Conservation (phyloP, 2,113 vertebrate species). For the Opisthocomus hoazin region DNA sequence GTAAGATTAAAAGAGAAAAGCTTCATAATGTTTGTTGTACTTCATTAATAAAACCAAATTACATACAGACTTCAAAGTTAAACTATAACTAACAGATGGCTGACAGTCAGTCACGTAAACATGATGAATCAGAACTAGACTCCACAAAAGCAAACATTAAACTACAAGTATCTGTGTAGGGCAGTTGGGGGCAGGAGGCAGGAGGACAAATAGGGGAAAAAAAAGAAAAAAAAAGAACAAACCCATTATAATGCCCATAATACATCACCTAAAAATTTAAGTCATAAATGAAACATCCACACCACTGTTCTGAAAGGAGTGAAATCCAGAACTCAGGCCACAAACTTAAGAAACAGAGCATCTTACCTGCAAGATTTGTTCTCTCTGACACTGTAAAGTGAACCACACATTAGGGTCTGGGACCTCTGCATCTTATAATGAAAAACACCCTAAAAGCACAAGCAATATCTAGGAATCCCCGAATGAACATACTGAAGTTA, state of each 20-base stretch:
- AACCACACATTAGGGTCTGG: neutral
- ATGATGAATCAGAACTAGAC: constrained; percentile 31
- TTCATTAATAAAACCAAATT: constrained; percentile 67
- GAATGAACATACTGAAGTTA: neutral
- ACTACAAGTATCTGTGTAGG: neutral
- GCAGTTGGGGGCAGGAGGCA: neutral
- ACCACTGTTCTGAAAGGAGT: neutral
- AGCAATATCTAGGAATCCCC: neutral
- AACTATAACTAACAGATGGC: constrained; percentile 52
- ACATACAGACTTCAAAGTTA: constrained; percentile 62
- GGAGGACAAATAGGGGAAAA: too few species aligned
- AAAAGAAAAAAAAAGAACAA: neutral
- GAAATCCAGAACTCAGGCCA: neutral
- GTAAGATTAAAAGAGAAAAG: constrained; percentile 75
- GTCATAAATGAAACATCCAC: neutral
- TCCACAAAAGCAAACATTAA: constrained; percentile 52
- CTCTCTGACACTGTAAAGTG: constrained; percentile 4
- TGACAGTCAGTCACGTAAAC: constrained; percentile 45
- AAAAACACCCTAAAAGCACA: neutral
- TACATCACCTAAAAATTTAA: neutral
- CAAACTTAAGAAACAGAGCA: neutral
- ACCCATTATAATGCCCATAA: neutral
- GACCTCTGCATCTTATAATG: neutral
- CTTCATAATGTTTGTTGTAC: constrained; percentile 65
- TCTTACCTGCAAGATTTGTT: constrained; percentile 55